These are phyloP conservation scores for Verasper variegatus DNA, from an alignment of 2,113 vertebrate genomes.

Conservation along the genomic window DNA sequence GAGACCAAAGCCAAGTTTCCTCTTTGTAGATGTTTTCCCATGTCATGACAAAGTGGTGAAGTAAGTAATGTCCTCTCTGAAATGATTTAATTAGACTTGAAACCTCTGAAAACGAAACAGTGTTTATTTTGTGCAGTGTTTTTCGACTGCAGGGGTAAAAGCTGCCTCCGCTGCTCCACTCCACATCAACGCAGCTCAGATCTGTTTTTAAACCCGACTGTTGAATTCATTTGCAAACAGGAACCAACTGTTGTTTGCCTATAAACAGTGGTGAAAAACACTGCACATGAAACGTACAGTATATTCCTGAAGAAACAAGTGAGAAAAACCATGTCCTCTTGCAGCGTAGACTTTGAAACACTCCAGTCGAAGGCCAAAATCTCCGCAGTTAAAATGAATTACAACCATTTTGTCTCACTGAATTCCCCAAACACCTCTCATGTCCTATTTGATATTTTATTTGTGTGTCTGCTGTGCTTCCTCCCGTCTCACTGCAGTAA, in stretches of 20 bases:
- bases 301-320: background rate
- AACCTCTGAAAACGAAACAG: background rate
- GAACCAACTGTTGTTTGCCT: background rate
- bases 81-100: slow-evolving; percentile 16
- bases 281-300: background rate
- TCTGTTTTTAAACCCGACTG: slow-evolving; percentile 1
- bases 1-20: slow-evolving; percentile 18
- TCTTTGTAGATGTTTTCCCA: slow-evolving; percentile 10
- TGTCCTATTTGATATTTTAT: slow-evolving; percentile 32
- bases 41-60: slow-evolving; percentile 11
- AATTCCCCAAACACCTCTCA: slow-evolving; percentile 29
- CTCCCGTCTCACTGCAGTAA: slow-evolving; percentile 17
- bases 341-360: slow-evolving; percentile 16
- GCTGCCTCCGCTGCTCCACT: background rate
- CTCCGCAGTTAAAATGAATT: slow-evolving; percentile 26
- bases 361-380: slow-evolving; percentile 14
- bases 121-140: slow-evolving; percentile 28
- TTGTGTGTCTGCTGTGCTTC: slow-evolving; percentile 31
- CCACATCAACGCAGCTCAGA: background rate
- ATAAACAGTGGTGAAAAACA: background rate
- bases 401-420: slow-evolving; percentile 27
- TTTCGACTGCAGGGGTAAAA: background rate
- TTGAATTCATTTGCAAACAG: slow-evolving; percentile 1
- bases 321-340: slow-evolving; percentile 12
- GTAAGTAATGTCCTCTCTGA: slow-evolving; percentile 9